Percentiles rank a stretch among this genome's conserved stretches.
Evolutionary conservation across 2,888 invertebrate genomes (phyloP).

Genomic region (Papilio demoleus): DNA sequence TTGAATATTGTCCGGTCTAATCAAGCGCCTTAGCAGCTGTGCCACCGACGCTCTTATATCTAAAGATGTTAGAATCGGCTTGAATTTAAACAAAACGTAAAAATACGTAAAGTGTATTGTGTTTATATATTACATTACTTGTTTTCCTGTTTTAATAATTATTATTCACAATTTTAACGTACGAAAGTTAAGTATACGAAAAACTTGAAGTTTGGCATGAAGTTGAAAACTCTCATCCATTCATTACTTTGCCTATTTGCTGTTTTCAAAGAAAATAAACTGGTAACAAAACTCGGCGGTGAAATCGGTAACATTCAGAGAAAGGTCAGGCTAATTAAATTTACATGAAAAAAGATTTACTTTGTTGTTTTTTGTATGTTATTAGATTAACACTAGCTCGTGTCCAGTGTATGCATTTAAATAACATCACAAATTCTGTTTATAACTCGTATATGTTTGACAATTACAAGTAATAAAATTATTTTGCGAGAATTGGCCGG

Average conservation of each 20-base stretch:
- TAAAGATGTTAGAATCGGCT: too few species aligned
- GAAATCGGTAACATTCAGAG: slow-evolving; percentile 7
- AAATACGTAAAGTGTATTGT: too few species aligned
- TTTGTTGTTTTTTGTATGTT: slow-evolving; percentile 1
- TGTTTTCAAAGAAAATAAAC: slow-evolving; percentile 21
- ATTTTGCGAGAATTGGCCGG: too few species aligned
- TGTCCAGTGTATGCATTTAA: too few species aligned
- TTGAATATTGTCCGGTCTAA: too few species aligned
- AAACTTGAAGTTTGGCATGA: slow-evolving; percentile 6
- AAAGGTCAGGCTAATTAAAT: slow-evolving; percentile 14
- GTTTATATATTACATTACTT: not conserved
- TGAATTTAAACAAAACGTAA: too few species aligned
- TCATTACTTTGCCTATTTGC: slow-evolving; percentile 22
- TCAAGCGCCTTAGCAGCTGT: too few species aligned
- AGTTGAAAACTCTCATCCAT: slow-evolving; percentile 20
- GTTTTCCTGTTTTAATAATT: not conserved
- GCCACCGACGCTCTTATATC: too few species aligned
- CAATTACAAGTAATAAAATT: too few species aligned
- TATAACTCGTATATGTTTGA: too few species aligned
- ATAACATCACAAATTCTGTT: too few species aligned
- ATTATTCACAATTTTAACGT: not conserved
- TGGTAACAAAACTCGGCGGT: not conserved
- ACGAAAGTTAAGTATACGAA: slow-evolving; percentile 1
- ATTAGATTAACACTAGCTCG: not conserved
- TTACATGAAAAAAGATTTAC: slow-evolving; percentile 9